Base-by-base conservation (phyloP, 2,888 invertebrate genomes). In the Ypsolopha sequella region DNA sequence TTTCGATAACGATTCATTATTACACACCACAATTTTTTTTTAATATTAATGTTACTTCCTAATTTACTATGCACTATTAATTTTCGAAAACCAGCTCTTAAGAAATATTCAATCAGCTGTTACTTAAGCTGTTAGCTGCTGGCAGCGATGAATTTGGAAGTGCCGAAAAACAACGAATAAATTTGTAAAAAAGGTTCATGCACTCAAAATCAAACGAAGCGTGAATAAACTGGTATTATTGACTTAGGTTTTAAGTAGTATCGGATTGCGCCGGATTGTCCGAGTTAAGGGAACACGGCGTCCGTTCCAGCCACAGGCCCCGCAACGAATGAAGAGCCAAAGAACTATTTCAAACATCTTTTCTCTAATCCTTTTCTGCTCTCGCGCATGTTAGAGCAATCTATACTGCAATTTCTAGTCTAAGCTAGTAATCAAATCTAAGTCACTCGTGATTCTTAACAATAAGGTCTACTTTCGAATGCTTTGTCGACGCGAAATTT, bases 311-410 rank as follows among this genome's bases (percentile, higher is more conserved):
- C 62, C 76, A 80, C 76, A 66, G 61, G 66, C 85, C 68, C 73
- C 65, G 68, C 80, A 64, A 67, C 85, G 84, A 86, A 82, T 86
- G 85, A 80, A 76, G 74, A 76, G 75, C 58, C 72, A 62, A 70
- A 81, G 80, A 82, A 82, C 80, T 82, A 80, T 82, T 82, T 79
- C 82, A 82, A 82, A 77, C 70, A 80, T 80, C 76, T 81, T 79
- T 79, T 77, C 80, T 80, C 80, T 80, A 80, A 80, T 79, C 79
- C 80, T 80, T 80, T 79, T 71, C 76, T 47, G 51, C 48, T 48
- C 51, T 49, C 46, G 53, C 48, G 54, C 51, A 51, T 48, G 47
- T 43, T n/a, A 38, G 34, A 10, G 44, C 44, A 7, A 44, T 44
- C 24, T 24, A 24, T 24, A 24, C 24, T 24, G 24, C 24, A 24